Evolutionary conservation across 2,797 vertebrate genomes (phyloP).

Genomic region (Numenius phaeopus): DNA sequence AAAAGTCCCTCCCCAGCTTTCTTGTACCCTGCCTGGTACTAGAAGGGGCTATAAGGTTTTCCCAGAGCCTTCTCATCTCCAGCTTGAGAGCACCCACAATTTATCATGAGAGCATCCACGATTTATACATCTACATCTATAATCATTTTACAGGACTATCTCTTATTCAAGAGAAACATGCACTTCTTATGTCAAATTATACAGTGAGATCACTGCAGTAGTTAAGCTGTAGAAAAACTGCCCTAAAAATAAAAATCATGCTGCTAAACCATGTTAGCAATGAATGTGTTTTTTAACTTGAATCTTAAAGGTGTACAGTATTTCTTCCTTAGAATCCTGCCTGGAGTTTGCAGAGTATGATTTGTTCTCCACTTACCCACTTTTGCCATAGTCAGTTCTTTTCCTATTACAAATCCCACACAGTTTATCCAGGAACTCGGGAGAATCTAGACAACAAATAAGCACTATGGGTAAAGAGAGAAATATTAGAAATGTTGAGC

Average conservation of each 20-base stretch:
- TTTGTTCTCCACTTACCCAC: background rate
- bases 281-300: background rate
- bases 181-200: background rate
- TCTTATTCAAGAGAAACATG: background rate
- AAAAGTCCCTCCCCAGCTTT: too few relatives aligned
- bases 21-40: too few relatives aligned
- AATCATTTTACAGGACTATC: conserved; percentile 1
- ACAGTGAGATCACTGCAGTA: background rate
- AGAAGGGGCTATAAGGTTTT: too few relatives aligned
- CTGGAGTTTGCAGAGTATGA: background rate
- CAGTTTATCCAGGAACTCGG: background rate
- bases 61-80: too few relatives aligned
- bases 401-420: background rate
- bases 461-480: background rate
- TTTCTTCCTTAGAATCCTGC: conserved; percentile 7
- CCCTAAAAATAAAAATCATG: background rate
- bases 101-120: background rate
- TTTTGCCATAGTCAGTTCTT: background rate
- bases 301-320: background rate
- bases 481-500: background rate
- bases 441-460: background rate
- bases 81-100: too few relatives aligned
- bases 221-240: background rate
- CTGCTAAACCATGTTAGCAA: background rate
- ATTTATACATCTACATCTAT: background rate